Evolutionary conservation across 2,113 vertebrate species (phyloP), one percentile per base, ranked within the genome.

Genomic region (human (Homo sapiens)): DNA sequence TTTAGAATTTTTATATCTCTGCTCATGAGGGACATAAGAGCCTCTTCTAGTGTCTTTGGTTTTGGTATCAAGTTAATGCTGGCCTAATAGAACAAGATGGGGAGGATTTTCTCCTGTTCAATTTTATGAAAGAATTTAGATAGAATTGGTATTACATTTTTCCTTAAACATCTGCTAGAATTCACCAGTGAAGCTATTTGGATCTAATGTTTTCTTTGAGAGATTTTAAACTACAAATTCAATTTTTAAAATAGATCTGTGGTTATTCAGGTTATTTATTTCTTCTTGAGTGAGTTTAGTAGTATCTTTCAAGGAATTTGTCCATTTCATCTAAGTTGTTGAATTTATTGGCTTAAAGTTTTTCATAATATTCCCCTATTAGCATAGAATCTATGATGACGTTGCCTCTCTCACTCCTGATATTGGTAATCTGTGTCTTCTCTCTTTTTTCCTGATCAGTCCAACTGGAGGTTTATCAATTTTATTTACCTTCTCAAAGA

Each of bases 301-400:
- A 45, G 23, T 50, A 55, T 91, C 30, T 89, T 92, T 92, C 38
- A 92, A 85, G 72, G 23, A 80, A 45, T 89, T 96, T 64, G 32
- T 84, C 81, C 23, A 8, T 70, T 97, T 93, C 43, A 52, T 75
- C 82, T 66, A 57, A 76, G 57, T 90, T 59, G 48, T 93, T 84
- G 72, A 85, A 81, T 96, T 84, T 95, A 78, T 64, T 94, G 89
- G 22, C 50, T 38, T 93, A 30, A 70, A 68, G n/a, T 83, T 97
- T 94, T 97, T 25, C 45, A n/a, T 89, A 68, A 55, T 76, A 72
- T 35, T 84, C 7, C 32, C n/a, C 89, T 87, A 27, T 68, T 68
- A 52, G 23, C 32, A 3, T 93, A 75, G 38, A 70, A 32, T 90
- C 40, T 90, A 10, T 84, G 57, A 12, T 75, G 59, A 43, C 57